A percentile compares a stretch with the other conserved stretches of the same genome.
Conservation (phyloP, 2,113 vertebrate species). For the Hydropotes inermis region DNA sequence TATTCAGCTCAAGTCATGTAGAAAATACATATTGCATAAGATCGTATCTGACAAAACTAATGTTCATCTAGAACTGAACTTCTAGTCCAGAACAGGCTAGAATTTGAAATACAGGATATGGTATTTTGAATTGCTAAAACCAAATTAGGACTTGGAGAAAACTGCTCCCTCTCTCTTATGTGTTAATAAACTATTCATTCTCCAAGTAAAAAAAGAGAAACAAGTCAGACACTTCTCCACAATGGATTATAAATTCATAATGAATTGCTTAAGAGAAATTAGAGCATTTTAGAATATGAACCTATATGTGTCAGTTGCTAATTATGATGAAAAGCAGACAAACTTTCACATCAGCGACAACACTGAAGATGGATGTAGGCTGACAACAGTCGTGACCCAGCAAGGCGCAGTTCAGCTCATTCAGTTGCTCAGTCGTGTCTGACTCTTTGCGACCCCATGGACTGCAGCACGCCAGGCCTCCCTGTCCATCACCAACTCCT, state of each 20-base stretch:
- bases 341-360: not conserved
- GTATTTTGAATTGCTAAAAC: not conserved
- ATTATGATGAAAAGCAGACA: not conserved
- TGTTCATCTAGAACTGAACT: not conserved
- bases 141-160: not conserved
- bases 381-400: not conserved
- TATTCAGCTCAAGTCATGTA: conserved; percentile 2
- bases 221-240: not conserved
- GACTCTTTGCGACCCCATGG: not conserved
- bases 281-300: not conserved
- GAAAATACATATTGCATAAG: conserved; percentile 53
- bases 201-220: not conserved
- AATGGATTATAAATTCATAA: not conserved
- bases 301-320: not conserved
- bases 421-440: rapidly evolving
- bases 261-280: not conserved
- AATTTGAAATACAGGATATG: not conserved
- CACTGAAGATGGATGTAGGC: not conserved
- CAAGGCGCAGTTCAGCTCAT: not conserved
- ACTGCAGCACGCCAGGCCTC: not conserved
- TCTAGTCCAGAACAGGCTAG: not conserved
- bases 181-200: not conserved
- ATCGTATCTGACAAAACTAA: conserved; percentile 31
- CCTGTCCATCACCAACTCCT: not conserved
- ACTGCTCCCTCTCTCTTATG: not conserved